Percentiles rank a stretch among this genome's conserved stretches.
Evolutionary conservation across 2,797 vertebrate species (phyloP).

Genomic region (Rhynchonycteris naso): DNA sequence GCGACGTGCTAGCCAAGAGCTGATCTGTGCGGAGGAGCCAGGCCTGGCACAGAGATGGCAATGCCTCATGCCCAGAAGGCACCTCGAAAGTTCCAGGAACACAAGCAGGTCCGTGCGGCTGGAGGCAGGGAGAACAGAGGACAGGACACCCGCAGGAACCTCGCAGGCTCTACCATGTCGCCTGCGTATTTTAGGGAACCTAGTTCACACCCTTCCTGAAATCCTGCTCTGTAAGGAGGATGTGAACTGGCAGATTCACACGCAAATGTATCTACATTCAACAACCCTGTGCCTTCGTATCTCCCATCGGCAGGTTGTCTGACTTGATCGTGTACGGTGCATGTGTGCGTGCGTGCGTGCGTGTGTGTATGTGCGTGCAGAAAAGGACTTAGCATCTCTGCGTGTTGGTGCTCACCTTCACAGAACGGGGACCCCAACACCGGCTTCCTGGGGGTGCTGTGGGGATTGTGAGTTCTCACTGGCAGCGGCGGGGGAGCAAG

Average conservation of each 20-base stretch:
- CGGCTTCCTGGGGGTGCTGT: accelerated
- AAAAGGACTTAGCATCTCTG: accelerated
- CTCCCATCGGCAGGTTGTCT: too few relatives aligned
- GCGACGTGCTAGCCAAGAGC: neutral
- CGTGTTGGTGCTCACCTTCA: accelerated
- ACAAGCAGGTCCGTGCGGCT: neutral
- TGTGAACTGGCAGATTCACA: accelerated
- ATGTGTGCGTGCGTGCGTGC: accelerated
- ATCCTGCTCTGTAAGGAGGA: neutral
- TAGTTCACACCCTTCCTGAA: neutral
- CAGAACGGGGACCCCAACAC: neutral
- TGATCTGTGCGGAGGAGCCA: accelerated
- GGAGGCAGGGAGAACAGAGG: neutral
- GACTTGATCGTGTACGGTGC: accelerated
- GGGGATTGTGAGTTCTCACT: accelerated
- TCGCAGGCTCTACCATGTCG: accelerated
- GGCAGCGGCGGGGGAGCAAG: accelerated
- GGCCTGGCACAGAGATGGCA: accelerated
- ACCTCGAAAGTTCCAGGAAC: accelerated
- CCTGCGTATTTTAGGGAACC: accelerated
- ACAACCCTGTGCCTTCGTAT: neutral
- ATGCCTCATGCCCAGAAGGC: neutral
- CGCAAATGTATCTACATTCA: accelerated
- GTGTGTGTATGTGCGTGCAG: accelerated
- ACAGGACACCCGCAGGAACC: neutral